These are phyloP conservation scores for Chymomyza amoena DNA, from an alignment of 2,888 invertebrate species.

Conservation along the genomic window DNA sequence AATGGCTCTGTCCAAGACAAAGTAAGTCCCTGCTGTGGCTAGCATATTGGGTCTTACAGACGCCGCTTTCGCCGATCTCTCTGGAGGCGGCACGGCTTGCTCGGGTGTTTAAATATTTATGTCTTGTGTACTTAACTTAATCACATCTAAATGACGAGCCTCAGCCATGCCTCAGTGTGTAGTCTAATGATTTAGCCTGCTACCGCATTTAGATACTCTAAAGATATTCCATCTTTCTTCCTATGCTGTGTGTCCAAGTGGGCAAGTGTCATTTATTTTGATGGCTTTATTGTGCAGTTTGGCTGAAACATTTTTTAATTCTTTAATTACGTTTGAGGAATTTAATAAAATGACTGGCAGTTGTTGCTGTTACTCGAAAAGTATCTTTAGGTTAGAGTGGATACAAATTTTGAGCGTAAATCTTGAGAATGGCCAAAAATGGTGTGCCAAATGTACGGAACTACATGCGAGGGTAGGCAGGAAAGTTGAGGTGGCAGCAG, in stretches of 20 bases:
- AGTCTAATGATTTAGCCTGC: constrained; percentile 54
- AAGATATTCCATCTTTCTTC: constrained; percentile 16
- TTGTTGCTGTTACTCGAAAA: constrained; percentile 2
- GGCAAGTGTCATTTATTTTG: constrained; percentile 49
- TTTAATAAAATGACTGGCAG: neutral
- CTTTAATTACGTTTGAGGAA: constrained; percentile 34
- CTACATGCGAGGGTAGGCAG: constrained; percentile 1
- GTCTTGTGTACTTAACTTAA: constrained; percentile 73
- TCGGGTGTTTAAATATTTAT: constrained; percentile 68
- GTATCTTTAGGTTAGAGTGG: constrained; percentile 16
- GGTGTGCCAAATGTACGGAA: constrained; percentile 36
- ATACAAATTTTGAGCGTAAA: constrained; percentile 26
- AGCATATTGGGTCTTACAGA: constrained; percentile 12
- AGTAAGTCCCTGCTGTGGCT: constrained; percentile 17
- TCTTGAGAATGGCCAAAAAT: constrained; percentile 58
- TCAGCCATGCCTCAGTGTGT: constrained; percentile 31
- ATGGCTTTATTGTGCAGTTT: constrained; percentile 60
- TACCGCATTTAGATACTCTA: constrained; percentile 2
- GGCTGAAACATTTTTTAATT: constrained; percentile 55
- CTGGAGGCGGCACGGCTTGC: neutral
- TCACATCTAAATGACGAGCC: constrained; percentile 63
- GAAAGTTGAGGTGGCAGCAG: no score
- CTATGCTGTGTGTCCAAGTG: neutral
- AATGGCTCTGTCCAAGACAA: neutral
- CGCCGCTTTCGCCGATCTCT: neutral